Evolutionary conservation across 1,140 invertebrate species (phyloP), one percentile per base, ranked within the genome.

Genomic region (Drosophila azteca): DNA sequence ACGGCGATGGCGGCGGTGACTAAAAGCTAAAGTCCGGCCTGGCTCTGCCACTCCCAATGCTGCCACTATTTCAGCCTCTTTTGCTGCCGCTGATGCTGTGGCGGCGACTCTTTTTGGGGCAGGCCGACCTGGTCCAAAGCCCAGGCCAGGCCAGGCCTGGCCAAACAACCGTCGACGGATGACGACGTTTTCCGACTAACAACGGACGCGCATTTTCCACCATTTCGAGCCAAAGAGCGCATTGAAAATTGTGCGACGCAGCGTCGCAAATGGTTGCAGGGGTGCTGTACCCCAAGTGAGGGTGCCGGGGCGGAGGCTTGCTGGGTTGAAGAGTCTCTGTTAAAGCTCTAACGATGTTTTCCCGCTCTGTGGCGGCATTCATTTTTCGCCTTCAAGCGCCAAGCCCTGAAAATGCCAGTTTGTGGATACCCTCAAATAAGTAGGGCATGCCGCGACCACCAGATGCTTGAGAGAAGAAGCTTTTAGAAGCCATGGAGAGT

Each of bases 121-220:
- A 81, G 61, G 44, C 63, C 46, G 46, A 57, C 58, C 61, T 48
- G 68, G 70, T 69, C 62, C 81, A 76, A 59, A 80, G 75, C 67
- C 67, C 58, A 46, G 63, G 57, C 60, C 45, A 20, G 67, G 53
- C 62, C 83, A 73, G 79, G 79, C 62, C 83, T 70, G 79, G 79
- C 83, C 80, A 87, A 88, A 87, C 83, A 88, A 87, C 83, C 83
- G 83, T 88, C 83, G 79, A 89, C 83, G 83, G 82, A 88, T 88
- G 83, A 88, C 83, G 83, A 88, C 83, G 84, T 88, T 88, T 88
- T 88, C 83, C 83, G 83, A 88, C 83, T 88, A 88, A 88, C 79
- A 89, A 83, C 84, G 84, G 83, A 89, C 83, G 84, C 84, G 84
- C 83, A 88, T 88, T 88, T 88, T 88, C 84, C 84, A 88, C 79